A percentile compares a stretch with the other conserved stretches of the same genome.
These are phyloP conservation scores for Lottia gigantea DNA, from an alignment of 2,888 invertebrate species.

Conservation along the genomic window DNA sequence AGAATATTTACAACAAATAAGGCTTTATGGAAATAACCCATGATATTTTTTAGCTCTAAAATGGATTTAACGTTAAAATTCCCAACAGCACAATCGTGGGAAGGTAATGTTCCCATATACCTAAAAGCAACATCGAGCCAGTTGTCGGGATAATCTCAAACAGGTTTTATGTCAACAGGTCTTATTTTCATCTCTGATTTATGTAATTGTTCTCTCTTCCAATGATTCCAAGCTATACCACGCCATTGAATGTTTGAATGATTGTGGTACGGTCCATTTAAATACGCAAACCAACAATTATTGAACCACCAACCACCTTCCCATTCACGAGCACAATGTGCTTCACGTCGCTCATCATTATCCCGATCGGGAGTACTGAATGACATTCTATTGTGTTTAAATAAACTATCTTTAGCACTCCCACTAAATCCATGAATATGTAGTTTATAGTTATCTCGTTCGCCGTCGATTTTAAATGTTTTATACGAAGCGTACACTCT, in stretches of 20 bases:
- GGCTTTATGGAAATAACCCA: no score
- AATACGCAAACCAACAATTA: constrained; percentile 92
- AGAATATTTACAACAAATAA: no score
- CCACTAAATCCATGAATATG: constrained; percentile 68
- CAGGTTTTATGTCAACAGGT: constrained; percentile 32
- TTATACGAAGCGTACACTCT: constrained; percentile 61
- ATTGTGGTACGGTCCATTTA: constrained; percentile 87
- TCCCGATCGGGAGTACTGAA: constrained; percentile 91
- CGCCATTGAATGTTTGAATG: constrained; percentile 53
- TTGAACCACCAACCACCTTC: constrained; percentile 98
- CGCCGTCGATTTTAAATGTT: constrained; percentile 61
- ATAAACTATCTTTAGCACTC: constrained; percentile 89
- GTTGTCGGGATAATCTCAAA: no score
- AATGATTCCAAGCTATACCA: constrained; percentile 66
- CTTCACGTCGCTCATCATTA: constrained; percentile 81
- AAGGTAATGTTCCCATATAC: no score
- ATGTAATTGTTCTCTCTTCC: constrained; percentile 65
- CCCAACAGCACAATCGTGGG: no score
- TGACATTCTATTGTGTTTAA: constrained; percentile 89
- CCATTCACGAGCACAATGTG: constrained; percentile 92
- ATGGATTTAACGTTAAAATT: no score
- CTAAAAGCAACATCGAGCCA: no score
- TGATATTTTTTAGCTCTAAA: no score
- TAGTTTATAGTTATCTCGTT: constrained; percentile 60
- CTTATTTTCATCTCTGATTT: constrained; percentile 67